Evolutionary conservation across 1,140 invertebrate species (phyloP).

Genomic region (Hyles euphorbiae): DNA sequence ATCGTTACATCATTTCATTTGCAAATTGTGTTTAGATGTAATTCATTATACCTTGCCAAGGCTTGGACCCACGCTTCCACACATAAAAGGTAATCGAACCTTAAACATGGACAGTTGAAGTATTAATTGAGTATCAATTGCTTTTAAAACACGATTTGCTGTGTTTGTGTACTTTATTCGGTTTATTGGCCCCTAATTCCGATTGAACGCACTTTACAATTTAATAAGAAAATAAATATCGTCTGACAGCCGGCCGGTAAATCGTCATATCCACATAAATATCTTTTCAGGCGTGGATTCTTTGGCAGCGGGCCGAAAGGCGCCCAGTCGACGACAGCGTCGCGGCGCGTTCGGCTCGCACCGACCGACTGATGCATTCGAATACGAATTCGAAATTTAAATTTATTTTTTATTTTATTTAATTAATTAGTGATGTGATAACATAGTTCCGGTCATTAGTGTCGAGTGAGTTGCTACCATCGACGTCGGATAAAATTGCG

Average conservation of each 20-base stretch:
- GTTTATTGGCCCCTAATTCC: background rate
- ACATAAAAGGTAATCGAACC: too few relatives aligned
- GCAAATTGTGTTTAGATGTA: too few relatives aligned
- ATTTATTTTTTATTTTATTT: background rate
- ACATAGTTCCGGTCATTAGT: background rate
- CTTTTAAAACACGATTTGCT: background rate
- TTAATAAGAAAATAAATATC: constrained; percentile 16
- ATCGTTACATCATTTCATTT: too few relatives aligned
- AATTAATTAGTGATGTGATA: constrained; percentile 5
- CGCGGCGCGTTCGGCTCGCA: constrained; percentile 55
- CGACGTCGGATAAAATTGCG: too few relatives aligned
- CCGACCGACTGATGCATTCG: constrained; percentile 38
- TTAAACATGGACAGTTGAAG: too few relatives aligned
- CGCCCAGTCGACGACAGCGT: constrained; percentile 60
- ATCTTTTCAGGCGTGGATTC: constrained; percentile 68
- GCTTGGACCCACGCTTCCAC: too few relatives aligned
- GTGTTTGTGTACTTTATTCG: background rate
- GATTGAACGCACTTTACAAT: constrained; percentile 8
- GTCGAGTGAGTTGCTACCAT: background rate
- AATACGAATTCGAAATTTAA: constrained; percentile 11
- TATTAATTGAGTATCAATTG: background rate
- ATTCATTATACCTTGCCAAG: too few relatives aligned
- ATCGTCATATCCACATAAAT: constrained; percentile 69
- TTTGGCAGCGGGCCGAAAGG: constrained; percentile 65
- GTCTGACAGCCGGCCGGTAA: constrained; percentile 38